These are phyloP conservation scores for Drosophila percnosoma DNA, from an alignment of 2,888 invertebrate genomes.

Conservation along the genomic window DNA sequence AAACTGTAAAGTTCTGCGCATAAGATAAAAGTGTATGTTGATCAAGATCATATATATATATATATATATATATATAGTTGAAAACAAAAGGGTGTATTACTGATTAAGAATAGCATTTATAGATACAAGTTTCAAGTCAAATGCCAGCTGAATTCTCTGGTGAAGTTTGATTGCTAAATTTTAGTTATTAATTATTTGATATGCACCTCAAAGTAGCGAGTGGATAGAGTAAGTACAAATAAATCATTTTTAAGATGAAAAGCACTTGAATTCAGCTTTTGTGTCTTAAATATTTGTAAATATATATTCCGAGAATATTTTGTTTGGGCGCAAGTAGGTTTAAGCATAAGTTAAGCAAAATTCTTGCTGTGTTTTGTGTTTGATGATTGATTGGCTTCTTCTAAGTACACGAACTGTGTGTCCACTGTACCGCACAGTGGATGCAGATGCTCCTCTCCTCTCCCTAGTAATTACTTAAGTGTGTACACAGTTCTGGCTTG, in stretches of 20 bases:
- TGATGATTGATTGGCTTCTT: slow-evolving; percentile 1
- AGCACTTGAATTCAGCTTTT: not conserved
- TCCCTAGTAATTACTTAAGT: slow-evolving; percentile 39
- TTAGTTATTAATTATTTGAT: not conserved
- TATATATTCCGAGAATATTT: not conserved
- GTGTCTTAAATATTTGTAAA: not conserved
- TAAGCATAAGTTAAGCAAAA: not conserved
- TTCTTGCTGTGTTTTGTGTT: not conserved
- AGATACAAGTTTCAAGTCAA: not conserved
- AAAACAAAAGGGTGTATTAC: not conserved
- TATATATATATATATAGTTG: not conserved
- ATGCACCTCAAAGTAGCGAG: no score
- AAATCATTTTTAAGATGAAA: not conserved
- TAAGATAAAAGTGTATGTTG: not conserved
- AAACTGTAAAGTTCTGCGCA: no score
- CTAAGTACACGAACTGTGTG: not conserved
- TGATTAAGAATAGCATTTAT: not conserved
- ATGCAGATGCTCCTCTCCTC: not conserved
- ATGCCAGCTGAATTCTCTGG: not conserved
- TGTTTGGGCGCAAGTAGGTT: not conserved
- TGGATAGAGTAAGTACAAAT: not conserved
- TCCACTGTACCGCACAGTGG: not conserved
- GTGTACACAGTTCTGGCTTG: slow-evolving; percentile 68
- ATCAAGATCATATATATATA: not conserved
- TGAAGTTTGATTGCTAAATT: not conserved